Evolutionary conservation across 2,113 vertebrate genomes (phyloP).

Genomic region (Chrysemys picta): DNA sequence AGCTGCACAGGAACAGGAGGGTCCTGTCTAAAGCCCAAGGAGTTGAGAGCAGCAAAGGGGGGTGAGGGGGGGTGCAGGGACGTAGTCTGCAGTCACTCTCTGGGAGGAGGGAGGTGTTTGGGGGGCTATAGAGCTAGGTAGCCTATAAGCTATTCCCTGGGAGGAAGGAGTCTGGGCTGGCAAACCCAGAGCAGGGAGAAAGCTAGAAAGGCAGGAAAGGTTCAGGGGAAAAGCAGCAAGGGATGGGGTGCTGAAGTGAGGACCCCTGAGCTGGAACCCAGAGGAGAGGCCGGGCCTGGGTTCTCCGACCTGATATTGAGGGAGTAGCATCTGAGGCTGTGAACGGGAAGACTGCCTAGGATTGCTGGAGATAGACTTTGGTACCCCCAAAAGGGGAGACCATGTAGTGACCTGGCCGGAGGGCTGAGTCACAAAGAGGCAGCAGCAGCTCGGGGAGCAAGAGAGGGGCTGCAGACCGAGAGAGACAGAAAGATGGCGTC

Average conservation of each 20-base stretch:
- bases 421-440: background rate
- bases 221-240: background rate
- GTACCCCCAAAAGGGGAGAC: too few species aligned
- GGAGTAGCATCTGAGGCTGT: background rate
- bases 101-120: too few species aligned
- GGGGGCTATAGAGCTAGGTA: too few species aligned
- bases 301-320: background rate
- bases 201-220: background rate
- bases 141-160: too few species aligned
- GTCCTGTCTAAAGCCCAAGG: too few species aligned
- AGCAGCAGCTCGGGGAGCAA: background rate
- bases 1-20: too few species aligned
- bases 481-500: too few species aligned
- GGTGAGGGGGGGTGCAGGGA: too few species aligned
- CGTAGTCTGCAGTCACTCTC: too few species aligned
- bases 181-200: too few species aligned
- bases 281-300: background rate
- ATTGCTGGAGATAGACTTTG: background rate
- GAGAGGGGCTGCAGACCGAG: background rate
- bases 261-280: background rate
- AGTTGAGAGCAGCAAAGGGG: too few species aligned
- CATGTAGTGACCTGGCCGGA: background rate
- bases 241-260: background rate
- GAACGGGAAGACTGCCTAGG: background rate
- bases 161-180: too few species aligned